These are phyloP conservation scores for Kuschelorhynchus macadamiae DNA, from an alignment of 2,888 invertebrate genomes.

Conservation along the genomic window DNA sequence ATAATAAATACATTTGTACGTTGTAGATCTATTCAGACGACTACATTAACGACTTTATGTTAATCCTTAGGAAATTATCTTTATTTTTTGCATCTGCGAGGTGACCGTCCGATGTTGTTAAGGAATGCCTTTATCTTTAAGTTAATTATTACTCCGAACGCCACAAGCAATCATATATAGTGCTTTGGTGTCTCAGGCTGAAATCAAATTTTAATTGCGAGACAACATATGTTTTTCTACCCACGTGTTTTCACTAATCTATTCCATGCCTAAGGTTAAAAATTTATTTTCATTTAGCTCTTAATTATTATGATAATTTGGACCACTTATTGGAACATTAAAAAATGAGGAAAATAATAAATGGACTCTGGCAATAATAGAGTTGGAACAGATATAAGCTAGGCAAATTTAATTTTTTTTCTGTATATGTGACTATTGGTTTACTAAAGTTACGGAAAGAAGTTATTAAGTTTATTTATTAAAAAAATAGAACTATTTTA, in stretches of 20 bases:
- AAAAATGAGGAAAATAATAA: conserved; percentile 18
- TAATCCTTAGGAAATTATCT: conserved; percentile 4
- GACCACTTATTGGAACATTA: conserved; percentile 27
- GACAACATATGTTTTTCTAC: conserved; percentile 38
- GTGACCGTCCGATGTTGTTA: not conserved
- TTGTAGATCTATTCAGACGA: conserved; percentile 1
- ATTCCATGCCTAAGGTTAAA: conserved; percentile 36
- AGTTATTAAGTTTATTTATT: too few species aligned
- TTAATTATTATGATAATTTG: conserved; percentile 49
- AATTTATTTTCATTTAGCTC: conserved; percentile 42
- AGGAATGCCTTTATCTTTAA: conserved; percentile 18
- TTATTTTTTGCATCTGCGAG: not conserved
- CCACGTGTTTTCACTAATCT: conserved; percentile 45
- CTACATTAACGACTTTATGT: conserved; percentile 15
- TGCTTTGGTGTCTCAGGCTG: conserved; percentile 1
- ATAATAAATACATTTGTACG: conserved; percentile 6
- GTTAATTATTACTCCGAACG: conserved; percentile 19
- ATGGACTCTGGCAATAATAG: not conserved
- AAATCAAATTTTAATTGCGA: conserved; percentile 14
- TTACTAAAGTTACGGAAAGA: too few species aligned
- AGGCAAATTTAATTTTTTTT: not conserved
- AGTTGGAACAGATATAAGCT: not conserved
- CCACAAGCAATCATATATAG: conserved; percentile 17
- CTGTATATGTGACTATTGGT: too few species aligned
- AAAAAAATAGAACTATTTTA: too few species aligned